Evolutionary conservation across 2,113 vertebrate genomes (phyloP).

Genomic region (Cervus canadensis): DNA sequence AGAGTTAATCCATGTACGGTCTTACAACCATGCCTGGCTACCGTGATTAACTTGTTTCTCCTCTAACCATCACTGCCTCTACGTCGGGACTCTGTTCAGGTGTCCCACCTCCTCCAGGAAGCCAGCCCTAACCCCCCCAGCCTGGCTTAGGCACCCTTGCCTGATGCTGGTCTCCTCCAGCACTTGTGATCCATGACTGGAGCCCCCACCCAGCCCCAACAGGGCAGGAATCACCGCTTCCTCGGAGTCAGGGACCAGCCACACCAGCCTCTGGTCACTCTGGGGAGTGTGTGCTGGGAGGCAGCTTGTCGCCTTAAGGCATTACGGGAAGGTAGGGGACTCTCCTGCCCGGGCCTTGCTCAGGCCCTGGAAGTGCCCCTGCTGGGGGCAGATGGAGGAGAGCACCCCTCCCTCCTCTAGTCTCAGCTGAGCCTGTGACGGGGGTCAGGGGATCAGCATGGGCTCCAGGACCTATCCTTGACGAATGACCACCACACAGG

Average conservation of each 20-base stretch:
- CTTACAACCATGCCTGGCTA: not conserved
- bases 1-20: not conserved
- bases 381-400: not conserved
- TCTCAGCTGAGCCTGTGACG: not conserved
- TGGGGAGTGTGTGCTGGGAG: not conserved
- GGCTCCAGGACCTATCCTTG: not conserved
- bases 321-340: not conserved
- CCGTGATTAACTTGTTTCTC: not conserved
- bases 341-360: not conserved
- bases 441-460: not conserved
- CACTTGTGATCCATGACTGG: rapidly evolving
- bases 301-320: not conserved
- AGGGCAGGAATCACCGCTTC: rapidly evolving
- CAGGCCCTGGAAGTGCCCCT: not conserved
- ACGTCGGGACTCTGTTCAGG: not conserved
- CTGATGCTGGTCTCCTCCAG: not conserved
- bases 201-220: not conserved
- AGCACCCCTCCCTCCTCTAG: not conserved
- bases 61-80: not conserved
- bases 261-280: no score
- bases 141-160: not conserved
- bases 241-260: not conserved
- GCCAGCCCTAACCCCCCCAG: not conserved
- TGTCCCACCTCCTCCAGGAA: not conserved
- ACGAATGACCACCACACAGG: not conserved